Base-by-base conservation (phyloP, 2,113 vertebrate genomes). In the Atlantisia rogersi region DNA sequence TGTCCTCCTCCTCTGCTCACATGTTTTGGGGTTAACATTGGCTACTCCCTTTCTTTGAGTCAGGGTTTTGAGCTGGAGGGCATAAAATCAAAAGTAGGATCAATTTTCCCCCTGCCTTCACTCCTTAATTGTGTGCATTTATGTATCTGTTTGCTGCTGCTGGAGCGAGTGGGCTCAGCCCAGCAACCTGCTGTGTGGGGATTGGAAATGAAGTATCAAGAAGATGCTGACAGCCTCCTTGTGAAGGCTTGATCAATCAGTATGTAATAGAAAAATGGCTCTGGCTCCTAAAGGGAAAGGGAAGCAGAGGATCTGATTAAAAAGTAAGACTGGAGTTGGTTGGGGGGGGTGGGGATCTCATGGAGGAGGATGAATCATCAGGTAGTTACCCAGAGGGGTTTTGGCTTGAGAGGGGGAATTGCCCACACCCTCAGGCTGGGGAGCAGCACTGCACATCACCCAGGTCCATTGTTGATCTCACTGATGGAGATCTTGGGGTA, bases 271-370 rank as follows among this genome's bases (percentile, higher is more conserved):
- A 93, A 93, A 90, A 94, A 92, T 68, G 73, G 80, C 82, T 83
- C 56, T 70, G 71, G 90, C 86, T 94, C 46, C 88, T 55, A 81
- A 58, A 87, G 75, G 85, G 62, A 96, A 67, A 83, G 55, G 73
- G 85, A 83, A 83, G 88, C 52, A 40, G 86, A 86, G 52, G 95
- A 68, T 94, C 86, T 92, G 93, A 96, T 94, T 90, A 95, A 93
- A 92, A 95, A 94, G 82, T 44, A 7, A 90, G 80, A 44, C 50
- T 58, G 90, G 3, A 62, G 29, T 55, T 77, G 82, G 68, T 59
- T 81, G 92, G 40, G 40, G 40, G 13, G 40, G 40, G 40, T 12
- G 40, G 40, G 11, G 73, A 88, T 75, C 25, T 56, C 17, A 19
- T 44, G 46, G 86, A 59, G 76, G 90, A 0, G 1, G 82, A 37